Percentiles rank a stretch among this genome's conserved stretches.
phyloP scores from a whole-genome alignment of 2,113 vertebrate genomes.

The Grallaria varia region DNA sequence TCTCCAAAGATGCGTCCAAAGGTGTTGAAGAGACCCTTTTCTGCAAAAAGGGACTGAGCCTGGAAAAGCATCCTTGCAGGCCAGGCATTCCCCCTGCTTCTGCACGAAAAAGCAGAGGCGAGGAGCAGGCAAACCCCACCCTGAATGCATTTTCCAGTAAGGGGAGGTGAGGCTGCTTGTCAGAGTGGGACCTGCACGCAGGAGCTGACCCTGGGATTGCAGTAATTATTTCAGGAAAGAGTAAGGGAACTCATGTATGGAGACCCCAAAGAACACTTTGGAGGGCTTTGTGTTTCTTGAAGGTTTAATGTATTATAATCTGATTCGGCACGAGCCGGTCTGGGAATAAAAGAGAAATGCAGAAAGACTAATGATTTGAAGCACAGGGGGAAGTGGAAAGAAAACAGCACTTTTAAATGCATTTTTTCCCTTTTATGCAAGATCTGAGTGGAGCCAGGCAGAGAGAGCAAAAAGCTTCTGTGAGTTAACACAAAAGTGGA shows the following conservation, averaged over 20 bases:
- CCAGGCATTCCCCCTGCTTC: background rate
- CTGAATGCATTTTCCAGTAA: background rate
- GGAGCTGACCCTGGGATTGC: conserved; percentile 23
- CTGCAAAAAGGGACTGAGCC: background rate
- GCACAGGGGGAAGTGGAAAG: conserved; percentile 21
- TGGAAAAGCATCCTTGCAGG: background rate
- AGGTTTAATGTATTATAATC: conserved; percentile 69
- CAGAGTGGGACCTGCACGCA: background rate
- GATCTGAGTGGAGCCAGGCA: conserved; percentile 50
- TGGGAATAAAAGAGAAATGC: conserved; percentile 69
- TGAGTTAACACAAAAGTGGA: conserved; percentile 51
- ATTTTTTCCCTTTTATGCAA: conserved; percentile 42
- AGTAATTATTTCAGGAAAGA: conserved; percentile 26
- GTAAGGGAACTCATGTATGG: background rate
- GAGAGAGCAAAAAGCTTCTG: conserved; percentile 51
- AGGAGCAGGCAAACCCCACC: background rate
- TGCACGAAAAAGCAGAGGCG: background rate
- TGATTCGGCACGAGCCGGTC: conserved; percentile 60
- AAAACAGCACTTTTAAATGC: conserved; percentile 49
- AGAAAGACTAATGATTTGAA: conserved; percentile 65
- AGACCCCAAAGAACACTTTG: conserved; percentile 55
- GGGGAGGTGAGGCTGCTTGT: background rate
- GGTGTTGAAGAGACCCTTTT: background rate
- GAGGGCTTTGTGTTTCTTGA: conserved; percentile 66
- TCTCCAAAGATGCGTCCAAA: background rate